phyloP scores from a whole-genome alignment of 2,888 invertebrate species.

The Metacarcinus magister region DNA sequence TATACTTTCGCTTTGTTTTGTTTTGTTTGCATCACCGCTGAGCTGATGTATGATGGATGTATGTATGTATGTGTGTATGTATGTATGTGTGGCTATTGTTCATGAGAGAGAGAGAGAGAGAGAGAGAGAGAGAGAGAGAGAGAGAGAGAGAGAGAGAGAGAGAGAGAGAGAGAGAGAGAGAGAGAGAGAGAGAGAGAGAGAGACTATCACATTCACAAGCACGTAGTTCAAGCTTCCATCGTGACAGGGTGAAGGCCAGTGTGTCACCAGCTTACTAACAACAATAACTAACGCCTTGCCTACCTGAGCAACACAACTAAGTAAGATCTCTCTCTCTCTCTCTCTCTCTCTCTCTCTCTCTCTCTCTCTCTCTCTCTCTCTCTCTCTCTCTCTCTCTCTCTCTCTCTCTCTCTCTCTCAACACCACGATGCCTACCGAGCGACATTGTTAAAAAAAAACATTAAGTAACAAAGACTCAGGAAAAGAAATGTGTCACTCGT shows the following conservation, averaged over 20 bases:
- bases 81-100: not conserved
- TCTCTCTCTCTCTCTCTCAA: not conserved
- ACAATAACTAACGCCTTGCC: not conserved
- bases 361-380: not conserved
- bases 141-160: conserved; percentile 59
- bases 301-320: not conserved
- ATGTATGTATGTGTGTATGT: not conserved
- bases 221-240: not conserved
- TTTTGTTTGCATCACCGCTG: not conserved
- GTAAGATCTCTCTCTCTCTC: not conserved
- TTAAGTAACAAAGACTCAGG: too few species aligned
- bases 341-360: not conserved
- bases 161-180: conserved; percentile 63
- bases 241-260: conserved; percentile 15
- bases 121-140: conserved; percentile 60
- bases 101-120: not conserved
- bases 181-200: conserved; percentile 61
- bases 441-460: too few species aligned
- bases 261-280: not conserved
- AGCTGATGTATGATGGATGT: not conserved
- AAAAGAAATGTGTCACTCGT: too few species aligned
- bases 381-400: conserved; percentile 49
- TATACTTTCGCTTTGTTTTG: not conserved
- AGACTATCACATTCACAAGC: not conserved
- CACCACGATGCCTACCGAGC: too few species aligned